phyloP scores from a whole-genome alignment of 2,113 vertebrate genomes.

The Antigone vipio region DNA sequence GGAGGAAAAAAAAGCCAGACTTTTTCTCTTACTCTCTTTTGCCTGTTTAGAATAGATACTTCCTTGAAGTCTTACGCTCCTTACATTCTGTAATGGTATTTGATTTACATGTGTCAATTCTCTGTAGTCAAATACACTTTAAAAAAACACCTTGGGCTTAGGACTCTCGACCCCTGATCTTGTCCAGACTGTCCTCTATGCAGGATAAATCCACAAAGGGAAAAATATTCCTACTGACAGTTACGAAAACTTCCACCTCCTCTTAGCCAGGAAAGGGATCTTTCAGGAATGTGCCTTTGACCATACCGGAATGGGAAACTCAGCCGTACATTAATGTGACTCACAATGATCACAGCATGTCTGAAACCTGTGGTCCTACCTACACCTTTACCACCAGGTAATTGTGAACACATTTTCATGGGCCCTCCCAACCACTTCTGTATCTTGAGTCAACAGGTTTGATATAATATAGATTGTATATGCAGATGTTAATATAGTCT shows the following conservation, averaged over 20 bases:
- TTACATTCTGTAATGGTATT: not conserved
- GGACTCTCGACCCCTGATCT: not conserved
- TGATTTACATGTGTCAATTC: not conserved
- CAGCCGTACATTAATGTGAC: not conserved
- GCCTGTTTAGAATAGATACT: not conserved
- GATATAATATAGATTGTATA: not conserved
- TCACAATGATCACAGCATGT: too few species aligned
- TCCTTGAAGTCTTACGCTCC: not conserved
- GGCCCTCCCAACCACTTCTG: not conserved
- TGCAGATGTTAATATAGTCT: not conserved
- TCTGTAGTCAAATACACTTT: not conserved
- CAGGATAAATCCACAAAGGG: not conserved
- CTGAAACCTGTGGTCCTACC: not conserved
- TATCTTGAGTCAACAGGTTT: not conserved
- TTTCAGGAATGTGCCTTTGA: not conserved
- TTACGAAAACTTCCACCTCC: not conserved
- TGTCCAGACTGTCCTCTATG: not conserved
- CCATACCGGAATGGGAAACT: not conserved
- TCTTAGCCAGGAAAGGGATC: not conserved
- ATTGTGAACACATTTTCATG: not conserved
- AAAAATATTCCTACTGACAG: not conserved
- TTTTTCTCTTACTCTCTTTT: not conserved
- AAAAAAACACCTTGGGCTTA: not conserved
- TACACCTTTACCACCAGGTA: not conserved
- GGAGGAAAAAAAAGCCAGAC: accelerated